These are phyloP conservation scores for Mobula hypostoma DNA, from an alignment of 2,113 vertebrate genomes.

Conservation along the genomic window DNA sequence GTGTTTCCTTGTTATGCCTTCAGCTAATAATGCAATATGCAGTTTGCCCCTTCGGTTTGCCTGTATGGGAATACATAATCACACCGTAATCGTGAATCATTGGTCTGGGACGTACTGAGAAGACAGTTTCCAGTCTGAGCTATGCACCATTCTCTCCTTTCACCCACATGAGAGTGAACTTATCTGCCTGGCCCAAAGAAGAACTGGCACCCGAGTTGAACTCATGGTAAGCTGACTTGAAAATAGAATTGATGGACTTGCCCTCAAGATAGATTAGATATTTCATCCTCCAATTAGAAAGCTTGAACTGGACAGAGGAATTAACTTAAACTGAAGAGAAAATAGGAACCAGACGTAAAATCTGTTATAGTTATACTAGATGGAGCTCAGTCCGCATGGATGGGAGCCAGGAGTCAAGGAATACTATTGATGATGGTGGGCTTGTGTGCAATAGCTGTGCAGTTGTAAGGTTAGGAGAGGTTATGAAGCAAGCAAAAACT, in stretches of 20 bases:
- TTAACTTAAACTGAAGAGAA: not conserved
- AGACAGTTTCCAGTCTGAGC: not conserved
- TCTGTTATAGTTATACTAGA: not conserved
- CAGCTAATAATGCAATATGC: not conserved
- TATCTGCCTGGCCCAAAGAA: not conserved
- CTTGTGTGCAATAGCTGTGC: not conserved
- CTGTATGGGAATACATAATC: not conserved
- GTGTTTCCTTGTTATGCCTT: not conserved
- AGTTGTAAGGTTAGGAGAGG: not conserved
- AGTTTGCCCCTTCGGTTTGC: not conserved
- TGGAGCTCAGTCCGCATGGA: not conserved
- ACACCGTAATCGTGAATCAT: not conserved
- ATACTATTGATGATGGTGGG: not conserved
- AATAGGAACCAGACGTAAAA: not conserved
- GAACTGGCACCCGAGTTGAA: not conserved
- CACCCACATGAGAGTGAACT: not conserved
- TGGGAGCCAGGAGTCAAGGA: not conserved
- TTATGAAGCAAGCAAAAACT: not conserved
- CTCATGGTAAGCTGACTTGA: not conserved
- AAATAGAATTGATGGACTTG: not conserved
- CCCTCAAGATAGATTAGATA: not conserved
- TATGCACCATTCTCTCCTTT: not conserved
- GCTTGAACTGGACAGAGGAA: not conserved
- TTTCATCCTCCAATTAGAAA: not conserved
- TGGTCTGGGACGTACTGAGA: not conserved